Percentiles rank a stretch among this genome's conserved stretches.
phyloP scores from a whole-genome alignment of 2,113 vertebrate genomes.

The Ciconia stormi region DNA sequence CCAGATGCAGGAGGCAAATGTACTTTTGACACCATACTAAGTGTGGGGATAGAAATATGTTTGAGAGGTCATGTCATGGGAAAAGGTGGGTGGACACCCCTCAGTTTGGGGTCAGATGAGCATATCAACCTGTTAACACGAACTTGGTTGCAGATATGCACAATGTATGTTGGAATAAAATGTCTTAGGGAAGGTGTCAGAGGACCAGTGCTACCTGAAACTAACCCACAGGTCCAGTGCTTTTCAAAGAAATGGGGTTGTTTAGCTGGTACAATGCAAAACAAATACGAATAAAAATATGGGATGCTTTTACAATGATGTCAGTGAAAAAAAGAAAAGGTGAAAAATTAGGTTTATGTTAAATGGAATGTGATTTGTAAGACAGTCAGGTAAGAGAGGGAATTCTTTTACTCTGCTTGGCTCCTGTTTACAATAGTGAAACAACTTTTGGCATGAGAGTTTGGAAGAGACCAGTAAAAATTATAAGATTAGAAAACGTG shows the following conservation, averaged over 20 bases:
- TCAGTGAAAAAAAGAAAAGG: neutral
- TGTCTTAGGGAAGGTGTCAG: neutral
- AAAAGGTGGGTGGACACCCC: neutral
- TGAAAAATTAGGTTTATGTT: neutral
- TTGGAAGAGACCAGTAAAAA: neutral
- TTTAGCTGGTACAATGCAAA: neutral
- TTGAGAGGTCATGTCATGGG: neutral
- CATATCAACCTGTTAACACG: neutral
- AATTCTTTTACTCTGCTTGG: neutral
- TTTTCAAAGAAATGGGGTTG: neutral
- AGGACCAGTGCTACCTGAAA: neutral
- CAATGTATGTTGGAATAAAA: neutral
- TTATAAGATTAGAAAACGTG: neutral
- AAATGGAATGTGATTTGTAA: neutral
- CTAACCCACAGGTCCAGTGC: neutral
- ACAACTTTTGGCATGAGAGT: neutral
- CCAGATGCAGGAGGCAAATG: neutral
- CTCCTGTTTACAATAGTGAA: neutral
- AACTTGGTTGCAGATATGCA: neutral
- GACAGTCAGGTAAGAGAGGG: neutral
- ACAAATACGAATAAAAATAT: neutral
- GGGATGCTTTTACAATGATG: neutral
- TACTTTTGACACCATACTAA: neutral
- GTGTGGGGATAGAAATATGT: neutral
- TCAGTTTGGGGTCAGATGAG: neutral